These are phyloP conservation scores for Drosophila sucinea DNA, from an alignment of 1,140 invertebrate genomes.

Conservation along the genomic window DNA sequence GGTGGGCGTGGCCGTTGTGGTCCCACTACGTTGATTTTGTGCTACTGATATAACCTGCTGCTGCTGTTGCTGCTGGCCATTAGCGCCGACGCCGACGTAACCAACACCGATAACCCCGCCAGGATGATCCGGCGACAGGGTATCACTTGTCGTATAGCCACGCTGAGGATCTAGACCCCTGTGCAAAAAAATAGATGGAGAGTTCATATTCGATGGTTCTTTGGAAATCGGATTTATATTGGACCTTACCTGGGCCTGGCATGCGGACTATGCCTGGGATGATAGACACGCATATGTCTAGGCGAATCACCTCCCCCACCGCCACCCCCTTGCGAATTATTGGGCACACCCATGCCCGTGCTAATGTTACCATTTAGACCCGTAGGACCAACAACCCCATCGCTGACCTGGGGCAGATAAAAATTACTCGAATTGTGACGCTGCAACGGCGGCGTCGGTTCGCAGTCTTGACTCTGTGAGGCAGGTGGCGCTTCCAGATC, in stretches of 20 bases:
- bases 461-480: constrained; percentile 96
- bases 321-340: constrained; percentile 29
- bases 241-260: constrained; percentile 86
- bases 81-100: constrained; percentile 53
- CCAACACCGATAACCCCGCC: constrained; percentile 45
- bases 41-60: constrained; percentile 63
- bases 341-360: constrained; percentile 46
- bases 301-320: constrained; percentile 86
- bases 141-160: constrained; percentile 88
- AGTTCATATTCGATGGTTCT: constrained; percentile 17
- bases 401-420: constrained; percentile 87
- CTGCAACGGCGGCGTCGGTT: constrained; percentile 94
- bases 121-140: constrained; percentile 85
- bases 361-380: constrained; percentile 69
- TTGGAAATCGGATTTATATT: too few relatives aligned
- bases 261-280: constrained; percentile 90
- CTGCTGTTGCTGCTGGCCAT: constrained; percentile 54
- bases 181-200: background rate
- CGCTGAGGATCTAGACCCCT: constrained; percentile 87
- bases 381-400: constrained; percentile 23
- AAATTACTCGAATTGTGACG: constrained; percentile 96
- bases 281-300: constrained; percentile 85
- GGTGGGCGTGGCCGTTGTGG: constrained; percentile 86
- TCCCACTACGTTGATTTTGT: constrained; percentile 72
- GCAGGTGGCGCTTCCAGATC: constrained; percentile 92